Percentiles rank a stretch among this genome's conserved stretches.
These are phyloP conservation scores for Plagiodera versicolora DNA, from an alignment of 2,888 invertebrate genomes.

Conservation along the genomic window DNA sequence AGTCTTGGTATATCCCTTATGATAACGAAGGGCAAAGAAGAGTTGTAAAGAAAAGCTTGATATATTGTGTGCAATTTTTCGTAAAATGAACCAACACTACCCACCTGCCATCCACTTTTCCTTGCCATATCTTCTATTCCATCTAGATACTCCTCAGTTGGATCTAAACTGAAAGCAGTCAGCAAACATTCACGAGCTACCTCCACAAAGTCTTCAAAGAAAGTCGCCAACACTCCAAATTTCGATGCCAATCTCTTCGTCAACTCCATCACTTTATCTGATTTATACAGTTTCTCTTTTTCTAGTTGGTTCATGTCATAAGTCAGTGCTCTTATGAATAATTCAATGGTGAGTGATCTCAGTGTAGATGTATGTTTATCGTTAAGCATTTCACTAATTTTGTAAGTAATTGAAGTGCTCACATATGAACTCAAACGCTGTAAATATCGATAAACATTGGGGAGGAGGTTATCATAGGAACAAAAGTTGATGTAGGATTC, in stretches of 20 bases:
- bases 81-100: too few relatives aligned
- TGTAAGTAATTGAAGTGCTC: conserved; percentile 69
- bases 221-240: conserved; percentile 65
- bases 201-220: conserved; percentile 62
- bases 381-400: conserved; percentile 60
- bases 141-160: conserved; percentile 63
- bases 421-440: conserved; percentile 57
- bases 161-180: conserved; percentile 75
- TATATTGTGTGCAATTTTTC: too few relatives aligned
- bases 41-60: too few relatives aligned
- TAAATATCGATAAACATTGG: conserved; percentile 37
- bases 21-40: too few relatives aligned
- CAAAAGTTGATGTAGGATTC: conserved; percentile 34
- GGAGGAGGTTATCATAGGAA: conserved; percentile 39
- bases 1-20: too few relatives aligned
- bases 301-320: conserved; percentile 76
- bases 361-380: conserved; percentile 49
- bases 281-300: conserved; percentile 59
- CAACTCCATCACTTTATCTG: conserved; percentile 56
- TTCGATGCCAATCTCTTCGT: conserved; percentile 63
- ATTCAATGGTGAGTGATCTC: conserved; percentile 68
- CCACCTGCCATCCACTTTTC: conserved; percentile 54
- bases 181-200: conserved; percentile 71
- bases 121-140: conserved; percentile 60
- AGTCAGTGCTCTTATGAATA: conserved; percentile 73